Evolutionary conservation across 1,140 invertebrate species (phyloP), one percentile per base, ranked within the genome.

Genomic region (Sinella curviseta): DNA sequence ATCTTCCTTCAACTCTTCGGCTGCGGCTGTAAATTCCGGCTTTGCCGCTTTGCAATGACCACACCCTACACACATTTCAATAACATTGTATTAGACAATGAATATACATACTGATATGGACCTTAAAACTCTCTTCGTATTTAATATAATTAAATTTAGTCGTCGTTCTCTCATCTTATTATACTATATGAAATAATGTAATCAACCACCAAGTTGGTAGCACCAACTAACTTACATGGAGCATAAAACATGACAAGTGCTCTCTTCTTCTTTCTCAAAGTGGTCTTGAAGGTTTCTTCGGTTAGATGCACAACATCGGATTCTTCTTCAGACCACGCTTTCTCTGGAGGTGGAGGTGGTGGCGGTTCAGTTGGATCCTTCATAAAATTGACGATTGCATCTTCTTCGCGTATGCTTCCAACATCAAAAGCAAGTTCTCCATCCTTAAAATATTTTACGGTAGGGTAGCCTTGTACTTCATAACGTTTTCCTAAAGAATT

Each of bases 171-270:
- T 16, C 14, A 16, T n/a, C n/a, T n/a, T n/a, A n/a, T n/a, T n/a
- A n/a, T n/a, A n/a, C n/a, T n/a, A n/a, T n/a, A n/a, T n/a, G n/a
- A n/a, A 16, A 55, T 55, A 55, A n/a, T n/a, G n/a, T n/a, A n/a
- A n/a, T n/a, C n/a, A n/a, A n/a, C n/a, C n/a, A 76, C 17, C 28
- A 60, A n/a, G 39, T 48, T 48, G 39, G 39, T 48, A 48, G 39
- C 17, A 48, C 4, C 4, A 48, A 17, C 17, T 48, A 48, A 89
- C 92, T 91, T 89, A 95, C 94, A 97, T 48, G 95, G 95, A 1
- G 95, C 94, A 88, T 97, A 97, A 87, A 96, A 96, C 92, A 97
- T 95, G 57, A 96, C 91, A 14, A 97, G 84, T 17, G 91, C 92
- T 87, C 96, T 94, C 82, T 91, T 92, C 86, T 92, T 91, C 81